phyloP scores from a whole-genome alignment of 2,797 vertebrate species.

The Meriones psammophilus region DNA sequence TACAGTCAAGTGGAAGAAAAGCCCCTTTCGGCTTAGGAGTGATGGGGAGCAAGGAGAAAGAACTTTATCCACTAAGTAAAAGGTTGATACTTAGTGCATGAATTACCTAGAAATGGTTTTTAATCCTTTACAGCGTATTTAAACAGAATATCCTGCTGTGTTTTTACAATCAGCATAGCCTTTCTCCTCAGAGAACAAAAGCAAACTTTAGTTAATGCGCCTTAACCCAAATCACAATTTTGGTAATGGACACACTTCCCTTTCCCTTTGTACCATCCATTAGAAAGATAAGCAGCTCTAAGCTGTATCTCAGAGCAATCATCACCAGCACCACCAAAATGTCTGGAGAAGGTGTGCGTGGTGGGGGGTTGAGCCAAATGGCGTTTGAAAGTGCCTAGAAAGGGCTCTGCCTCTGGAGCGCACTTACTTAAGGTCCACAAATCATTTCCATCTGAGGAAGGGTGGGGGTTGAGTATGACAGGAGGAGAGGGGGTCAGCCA shows the following conservation, averaged over 20 bases:
- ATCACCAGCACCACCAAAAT: not conserved
- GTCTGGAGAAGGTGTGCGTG: not conserved
- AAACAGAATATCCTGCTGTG: not conserved
- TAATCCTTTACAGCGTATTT: not conserved
- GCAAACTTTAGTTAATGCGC: slow-evolving; percentile 38
- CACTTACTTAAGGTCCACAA: slow-evolving; percentile 58
- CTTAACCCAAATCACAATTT: not conserved
- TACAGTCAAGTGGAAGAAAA: not conserved
- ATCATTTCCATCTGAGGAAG: slow-evolving; percentile 76
- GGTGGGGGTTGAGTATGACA: slow-evolving; percentile 14
- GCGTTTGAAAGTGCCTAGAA: not conserved
- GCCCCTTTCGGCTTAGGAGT: not conserved
- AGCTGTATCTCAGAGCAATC: not conserved
- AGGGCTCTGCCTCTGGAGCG: slow-evolving; percentile 46
- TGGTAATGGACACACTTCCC: not conserved
- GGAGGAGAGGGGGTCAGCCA: slow-evolving; percentile 21
- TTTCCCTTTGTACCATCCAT: not conserved
- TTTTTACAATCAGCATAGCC: not conserved
- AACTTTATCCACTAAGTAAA: not conserved
- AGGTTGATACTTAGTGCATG: not conserved
- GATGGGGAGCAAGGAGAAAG: not conserved
- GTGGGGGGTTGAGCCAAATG: not conserved
- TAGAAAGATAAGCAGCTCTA: not conserved
- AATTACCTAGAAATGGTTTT: slow-evolving; percentile 9
- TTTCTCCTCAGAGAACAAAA: slow-evolving; percentile 69